These are phyloP conservation scores for Oreocharis arfaki DNA, from an alignment of 2,113 vertebrate genomes.

Conservation along the genomic window DNA sequence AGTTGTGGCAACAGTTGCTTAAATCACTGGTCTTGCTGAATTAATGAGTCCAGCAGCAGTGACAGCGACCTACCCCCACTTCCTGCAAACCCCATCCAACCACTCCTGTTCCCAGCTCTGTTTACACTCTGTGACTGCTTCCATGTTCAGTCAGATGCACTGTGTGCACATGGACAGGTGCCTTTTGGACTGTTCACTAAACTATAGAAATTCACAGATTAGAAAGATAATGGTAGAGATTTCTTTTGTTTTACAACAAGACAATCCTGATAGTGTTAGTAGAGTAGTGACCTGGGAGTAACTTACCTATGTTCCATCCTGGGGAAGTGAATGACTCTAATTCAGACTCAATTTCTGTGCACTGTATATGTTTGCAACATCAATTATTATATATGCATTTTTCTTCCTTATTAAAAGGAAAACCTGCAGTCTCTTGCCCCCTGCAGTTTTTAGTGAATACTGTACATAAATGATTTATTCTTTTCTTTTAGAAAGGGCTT, in stretches of 20 bases:
- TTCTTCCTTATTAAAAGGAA: not conserved
- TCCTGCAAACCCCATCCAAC: not conserved
- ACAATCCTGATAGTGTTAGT: not conserved
- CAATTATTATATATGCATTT: not conserved
- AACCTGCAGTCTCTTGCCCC: constrained; percentile 50
- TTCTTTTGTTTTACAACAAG: not conserved
- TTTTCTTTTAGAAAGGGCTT: constrained; percentile 34
- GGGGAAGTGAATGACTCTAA: not conserved
- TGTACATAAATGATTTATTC: constrained; percentile 50
- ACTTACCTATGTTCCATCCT: not conserved
- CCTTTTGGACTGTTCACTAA: not conserved
- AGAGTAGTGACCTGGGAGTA: not conserved
- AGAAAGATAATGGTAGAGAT: not conserved
- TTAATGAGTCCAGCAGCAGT: not conserved
- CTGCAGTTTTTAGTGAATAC: constrained; percentile 29
- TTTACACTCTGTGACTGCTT: fast-evolving
- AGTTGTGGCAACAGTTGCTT: not conserved
- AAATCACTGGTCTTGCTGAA: not conserved
- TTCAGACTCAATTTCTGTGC: not conserved
- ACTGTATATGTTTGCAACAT: not conserved
- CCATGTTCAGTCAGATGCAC: not conserved
- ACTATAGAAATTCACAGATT: fast-evolving
- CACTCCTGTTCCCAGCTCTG: fast-evolving
- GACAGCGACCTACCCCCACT: fast-evolving
- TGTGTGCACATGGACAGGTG: fast-evolving